These are phyloP conservation scores for Aplochiton taeniatus DNA, from an alignment of 2,797 vertebrate species.

Conservation along the genomic window DNA sequence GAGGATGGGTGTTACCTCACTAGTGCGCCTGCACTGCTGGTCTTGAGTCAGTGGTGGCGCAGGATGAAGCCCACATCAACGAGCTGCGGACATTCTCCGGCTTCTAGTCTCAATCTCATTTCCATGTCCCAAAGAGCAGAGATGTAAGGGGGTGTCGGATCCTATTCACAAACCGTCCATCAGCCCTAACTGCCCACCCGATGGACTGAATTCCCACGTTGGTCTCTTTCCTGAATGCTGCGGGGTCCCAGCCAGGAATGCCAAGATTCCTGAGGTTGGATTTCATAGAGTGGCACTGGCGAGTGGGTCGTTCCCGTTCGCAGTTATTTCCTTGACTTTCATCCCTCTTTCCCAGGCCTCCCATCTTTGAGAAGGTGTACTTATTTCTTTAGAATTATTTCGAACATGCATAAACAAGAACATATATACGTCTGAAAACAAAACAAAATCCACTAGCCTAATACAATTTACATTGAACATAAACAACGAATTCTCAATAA, in stretches of 20 bases:
- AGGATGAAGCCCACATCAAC: neutral
- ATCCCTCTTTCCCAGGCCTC: neutral
- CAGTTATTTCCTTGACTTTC: slow-evolving; percentile 32
- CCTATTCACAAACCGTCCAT: slow-evolving; percentile 6
- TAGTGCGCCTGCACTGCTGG: slow-evolving; percentile 6
- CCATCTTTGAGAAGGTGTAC: neutral
- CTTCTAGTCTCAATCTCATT: slow-evolving; percentile 6
- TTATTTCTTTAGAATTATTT: too few relatives aligned
- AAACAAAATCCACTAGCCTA: too few relatives aligned
- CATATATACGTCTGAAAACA: too few relatives aligned
- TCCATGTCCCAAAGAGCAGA: neutral
- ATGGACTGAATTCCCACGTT: neutral
- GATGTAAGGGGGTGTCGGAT: neutral
- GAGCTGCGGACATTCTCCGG: neutral
- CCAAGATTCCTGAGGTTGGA: slow-evolving; percentile 21
- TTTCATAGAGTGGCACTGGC: slow-evolving; percentile 20
- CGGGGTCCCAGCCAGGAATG: slow-evolving; percentile 2
- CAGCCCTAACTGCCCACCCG: slow-evolving; percentile 3
- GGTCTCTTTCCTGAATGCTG: neutral
- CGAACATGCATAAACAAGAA: too few relatives aligned
- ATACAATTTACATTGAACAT: too few relatives aligned
- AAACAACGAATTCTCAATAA: too few relatives aligned
- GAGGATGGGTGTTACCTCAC: slow-evolving; percentile 13
- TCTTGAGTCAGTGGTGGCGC: neutral
- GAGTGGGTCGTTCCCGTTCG: slow-evolving; percentile 19